These are phyloP conservation scores for Fragum fragum DNA, from an alignment of 2,888 invertebrate genomes.

Conservation along the genomic window DNA sequence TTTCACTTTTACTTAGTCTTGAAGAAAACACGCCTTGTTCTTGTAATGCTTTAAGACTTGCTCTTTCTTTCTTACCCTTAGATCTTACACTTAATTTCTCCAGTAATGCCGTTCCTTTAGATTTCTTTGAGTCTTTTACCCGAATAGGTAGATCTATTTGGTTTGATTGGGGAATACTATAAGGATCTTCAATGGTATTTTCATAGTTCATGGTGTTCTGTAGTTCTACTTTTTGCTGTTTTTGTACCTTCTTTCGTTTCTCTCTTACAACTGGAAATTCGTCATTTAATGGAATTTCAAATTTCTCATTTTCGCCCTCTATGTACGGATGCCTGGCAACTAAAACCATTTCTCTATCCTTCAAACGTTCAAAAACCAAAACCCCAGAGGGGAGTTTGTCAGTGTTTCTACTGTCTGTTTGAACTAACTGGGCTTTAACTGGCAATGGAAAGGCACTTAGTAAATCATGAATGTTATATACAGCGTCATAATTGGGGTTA, in stretches of 20 bases:
- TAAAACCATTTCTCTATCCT: slow-evolving; percentile 75
- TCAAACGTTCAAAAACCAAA: slow-evolving; percentile 74
- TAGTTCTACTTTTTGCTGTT: slow-evolving; percentile 16
- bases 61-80: slow-evolving; percentile 78
- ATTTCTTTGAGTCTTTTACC: slow-evolving; percentile 76
- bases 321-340: slow-evolving; percentile 65
- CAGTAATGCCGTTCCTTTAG: slow-evolving; percentile 75
- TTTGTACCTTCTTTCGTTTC: slow-evolving; percentile 56
- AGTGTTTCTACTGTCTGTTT: slow-evolving; percentile 63
- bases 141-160: slow-evolving; percentile 76
- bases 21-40: slow-evolving; percentile 82
- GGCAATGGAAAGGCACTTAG: slow-evolving; percentile 81
- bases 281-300: slow-evolving; percentile 70
- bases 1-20: slow-evolving; percentile 75
- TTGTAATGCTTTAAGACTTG: slow-evolving; percentile 79
- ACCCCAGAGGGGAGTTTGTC: slow-evolving; percentile 72
- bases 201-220: not conserved
- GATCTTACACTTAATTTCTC: slow-evolving; percentile 80
- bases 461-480: slow-evolving; percentile 82
- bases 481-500: slow-evolving; percentile 79
- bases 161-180: not conserved
- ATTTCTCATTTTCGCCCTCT: slow-evolving; percentile 61
- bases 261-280: slow-evolving; percentile 69
- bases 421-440: slow-evolving; percentile 80
- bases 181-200: not conserved